Base-by-base conservation (phyloP, 2,797 vertebrate species). In the Chromobotia macracanthus region DNA sequence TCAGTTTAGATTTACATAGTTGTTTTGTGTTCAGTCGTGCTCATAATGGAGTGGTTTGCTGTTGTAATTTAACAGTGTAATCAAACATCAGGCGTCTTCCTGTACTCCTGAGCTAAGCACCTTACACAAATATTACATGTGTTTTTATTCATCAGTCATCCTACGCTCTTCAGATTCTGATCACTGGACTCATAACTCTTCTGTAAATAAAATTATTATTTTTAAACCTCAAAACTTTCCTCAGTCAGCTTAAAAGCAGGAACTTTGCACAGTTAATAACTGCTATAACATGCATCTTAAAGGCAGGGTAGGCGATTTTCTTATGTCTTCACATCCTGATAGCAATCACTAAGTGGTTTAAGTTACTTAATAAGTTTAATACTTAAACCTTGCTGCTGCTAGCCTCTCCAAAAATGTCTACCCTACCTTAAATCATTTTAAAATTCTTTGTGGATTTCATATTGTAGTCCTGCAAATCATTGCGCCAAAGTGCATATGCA, bases 401-500 rank as follows among this genome's bases (percentile, higher is more conserved):
- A 38, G 35, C 35, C 35, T 38, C 6, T 38, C 35, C 6, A 7
- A 38, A 38, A 38, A 5, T 38, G 5, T 7, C 35, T 38, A 38
- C 35, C 5, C 4, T 5, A 38, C 35, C 35, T 38, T 38, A 0
- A 44, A 46, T 38, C 38, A 23, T 41, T 53, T 38, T 41, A 58
- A 23, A 67, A 23, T 64, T 25, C 56, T 53, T 11, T 19, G 21
- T 31, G 31, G 19, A 31, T 23, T 68, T 72, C 38, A 46, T 23
- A 28, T 61, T 50, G 41, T 61, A 64, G 53, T 56, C 28, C 68
- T 68, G 75, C 41, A 35, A 50, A 69, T 69, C 18, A 19, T 38
- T 67, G 80, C 61, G 66, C 79, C 83, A 87, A 90, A 91, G 88
- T 91, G 90, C 88, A 70, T 88, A 53, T 92, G 89, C 90, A 91